phyloP scores from a whole-genome alignment of 2,888 invertebrate genomes.

The Nymphalis urticae region DNA sequence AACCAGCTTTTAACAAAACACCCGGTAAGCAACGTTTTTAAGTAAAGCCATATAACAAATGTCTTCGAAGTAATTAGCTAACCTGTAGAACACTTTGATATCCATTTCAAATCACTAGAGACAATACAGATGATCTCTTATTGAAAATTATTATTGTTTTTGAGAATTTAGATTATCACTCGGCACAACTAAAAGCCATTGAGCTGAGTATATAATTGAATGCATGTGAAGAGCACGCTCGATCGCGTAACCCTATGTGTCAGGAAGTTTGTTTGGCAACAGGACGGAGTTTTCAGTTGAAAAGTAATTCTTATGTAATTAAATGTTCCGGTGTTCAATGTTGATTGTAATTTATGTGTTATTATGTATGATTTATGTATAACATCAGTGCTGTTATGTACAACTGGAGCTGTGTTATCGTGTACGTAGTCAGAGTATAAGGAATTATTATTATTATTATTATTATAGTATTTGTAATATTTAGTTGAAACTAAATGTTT shows the following conservation, averaged over 20 bases:
- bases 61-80: background rate
- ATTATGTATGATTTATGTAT: constrained; percentile 12
- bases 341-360: constrained; percentile 3
- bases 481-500: no score
- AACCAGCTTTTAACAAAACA: no score
- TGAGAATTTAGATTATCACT: background rate
- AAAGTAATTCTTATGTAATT: constrained; percentile 31
- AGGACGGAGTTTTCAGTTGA: constrained; percentile 8
- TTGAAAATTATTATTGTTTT: background rate
- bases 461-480: no score
- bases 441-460: no score
- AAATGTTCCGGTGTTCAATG: constrained; percentile 26
- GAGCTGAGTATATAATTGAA: background rate
- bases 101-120: constrained; percentile 20
- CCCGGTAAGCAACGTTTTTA: no score
- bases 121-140: background rate
- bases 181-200: background rate
- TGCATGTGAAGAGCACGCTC: background rate
- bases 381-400: background rate
- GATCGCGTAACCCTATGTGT: background rate
- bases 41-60: no score
- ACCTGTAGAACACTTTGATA: constrained; percentile 24
- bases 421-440: background rate
- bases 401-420: background rate
- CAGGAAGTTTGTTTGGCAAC: constrained; percentile 5